A percentile compares a stretch with the other conserved stretches of the same genome.
phyloP scores from a whole-genome alignment of 2,113 vertebrate genomes.

The Xiphorhynchus elegans region DNA sequence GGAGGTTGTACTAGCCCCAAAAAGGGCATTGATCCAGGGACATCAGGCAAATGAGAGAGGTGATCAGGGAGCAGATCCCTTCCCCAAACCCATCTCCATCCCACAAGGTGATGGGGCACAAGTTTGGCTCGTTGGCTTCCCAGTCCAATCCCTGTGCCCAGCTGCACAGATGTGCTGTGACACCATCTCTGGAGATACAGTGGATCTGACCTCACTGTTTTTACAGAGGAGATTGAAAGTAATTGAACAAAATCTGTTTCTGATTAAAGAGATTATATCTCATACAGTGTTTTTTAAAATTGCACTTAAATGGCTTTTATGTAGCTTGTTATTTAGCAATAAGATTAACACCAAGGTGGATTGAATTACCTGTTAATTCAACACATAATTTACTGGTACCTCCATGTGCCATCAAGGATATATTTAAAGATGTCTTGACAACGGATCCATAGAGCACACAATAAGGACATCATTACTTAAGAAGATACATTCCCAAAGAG shows the following conservation, averaged over 20 bases:
- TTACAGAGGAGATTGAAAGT: background rate
- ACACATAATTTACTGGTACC: slow-evolving; percentile 40
- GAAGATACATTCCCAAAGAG: slow-evolving; percentile 50
- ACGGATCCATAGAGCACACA: slow-evolving; percentile 26
- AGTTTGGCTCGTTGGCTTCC: background rate
- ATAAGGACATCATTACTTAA: slow-evolving; percentile 51
- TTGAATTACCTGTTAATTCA: slow-evolving; percentile 65
- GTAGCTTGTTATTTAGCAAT: slow-evolving; percentile 51
- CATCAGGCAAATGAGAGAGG: background rate
- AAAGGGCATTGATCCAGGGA: background rate
- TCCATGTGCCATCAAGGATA: slow-evolving; percentile 16
- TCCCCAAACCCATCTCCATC: background rate
- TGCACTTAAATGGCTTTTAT: slow-evolving; percentile 51
- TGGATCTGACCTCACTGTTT: background rate
- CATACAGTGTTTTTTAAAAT: background rate
- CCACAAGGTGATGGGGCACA: background rate
- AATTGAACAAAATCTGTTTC: slow-evolving; percentile 48
- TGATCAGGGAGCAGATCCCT: background rate
- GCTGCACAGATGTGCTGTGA: fast-evolving
- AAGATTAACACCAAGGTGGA: slow-evolving; percentile 53
- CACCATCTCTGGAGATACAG: background rate
- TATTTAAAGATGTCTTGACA: slow-evolving; percentile 40
- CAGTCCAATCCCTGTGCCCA: background rate
- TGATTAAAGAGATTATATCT: slow-evolving; percentile 55
- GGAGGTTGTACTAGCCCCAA: background rate